A percentile compares a stretch with the other conserved stretches of the same genome.
phyloP scores from a whole-genome alignment of 2,113 vertebrate species.

The Sturnus vulgaris region DNA sequence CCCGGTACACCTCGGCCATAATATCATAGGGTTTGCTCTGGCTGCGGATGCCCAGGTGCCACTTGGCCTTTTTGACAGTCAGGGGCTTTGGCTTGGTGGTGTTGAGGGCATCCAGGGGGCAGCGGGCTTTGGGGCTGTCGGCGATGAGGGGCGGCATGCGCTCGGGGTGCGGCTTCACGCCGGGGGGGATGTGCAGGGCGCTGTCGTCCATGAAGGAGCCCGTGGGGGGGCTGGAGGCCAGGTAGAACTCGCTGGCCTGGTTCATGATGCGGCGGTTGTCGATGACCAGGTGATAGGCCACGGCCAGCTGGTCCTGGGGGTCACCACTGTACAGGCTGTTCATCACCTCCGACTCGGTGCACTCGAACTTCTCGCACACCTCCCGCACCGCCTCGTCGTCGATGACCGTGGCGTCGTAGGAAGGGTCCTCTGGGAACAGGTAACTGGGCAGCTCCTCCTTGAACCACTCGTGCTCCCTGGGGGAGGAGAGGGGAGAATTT shows the following conservation, averaged over 20 bases:
- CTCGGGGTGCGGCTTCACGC: slow-evolving; percentile 93
- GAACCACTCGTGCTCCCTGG: slow-evolving; percentile 97
- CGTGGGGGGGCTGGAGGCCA: slow-evolving; percentile 93
- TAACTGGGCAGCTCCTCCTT: slow-evolving; percentile 94
- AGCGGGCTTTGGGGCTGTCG: slow-evolving; percentile 92
- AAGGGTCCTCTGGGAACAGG: slow-evolving; percentile 95
- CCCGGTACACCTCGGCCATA: slow-evolving; percentile 97
- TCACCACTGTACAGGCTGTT: slow-evolving; percentile 94
- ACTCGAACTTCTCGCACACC: slow-evolving; percentile 98
- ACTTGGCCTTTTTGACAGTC: slow-evolving; percentile 97
- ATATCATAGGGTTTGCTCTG: slow-evolving; percentile 96
- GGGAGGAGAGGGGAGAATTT: not conserved
- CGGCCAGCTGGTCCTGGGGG: slow-evolving; percentile 94
- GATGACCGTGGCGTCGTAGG: slow-evolving; percentile 88
- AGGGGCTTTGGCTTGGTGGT: slow-evolving; percentile 94
- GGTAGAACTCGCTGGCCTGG: slow-evolving; percentile 98
- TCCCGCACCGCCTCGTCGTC: slow-evolving; percentile 94
- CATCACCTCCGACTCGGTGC: slow-evolving; percentile 90
- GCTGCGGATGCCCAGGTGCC: slow-evolving; percentile 97
- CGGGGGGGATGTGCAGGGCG: slow-evolving; percentile 83
- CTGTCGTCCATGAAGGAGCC: slow-evolving; percentile 95
- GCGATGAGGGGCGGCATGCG: slow-evolving; percentile 92
- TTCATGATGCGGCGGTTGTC: slow-evolving; percentile 99
- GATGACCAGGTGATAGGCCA: slow-evolving; percentile 96
- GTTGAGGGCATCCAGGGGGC: slow-evolving; percentile 93